phyloP scores from a whole-genome alignment of 2,888 invertebrate species.

The Epirrhoe tristata region DNA sequence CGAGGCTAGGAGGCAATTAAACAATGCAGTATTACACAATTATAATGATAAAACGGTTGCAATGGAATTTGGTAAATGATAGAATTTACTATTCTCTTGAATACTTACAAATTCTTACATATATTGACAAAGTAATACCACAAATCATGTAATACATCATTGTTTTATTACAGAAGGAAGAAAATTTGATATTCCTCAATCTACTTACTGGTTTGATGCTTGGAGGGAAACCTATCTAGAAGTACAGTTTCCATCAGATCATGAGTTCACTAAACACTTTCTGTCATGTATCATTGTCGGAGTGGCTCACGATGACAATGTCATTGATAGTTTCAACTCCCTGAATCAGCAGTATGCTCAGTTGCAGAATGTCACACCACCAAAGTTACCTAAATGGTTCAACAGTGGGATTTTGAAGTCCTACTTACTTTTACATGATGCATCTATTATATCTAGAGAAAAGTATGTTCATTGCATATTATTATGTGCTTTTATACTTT shows the following conservation, averaged over 20 bases:
- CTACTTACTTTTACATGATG: conserved; percentile 96
- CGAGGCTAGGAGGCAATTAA: conserved; percentile 93
- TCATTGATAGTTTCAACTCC: conserved; percentile 92
- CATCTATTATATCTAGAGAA: conserved; percentile 88
- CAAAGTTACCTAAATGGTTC: conserved; percentile 94
- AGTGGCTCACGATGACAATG: conserved; percentile 90
- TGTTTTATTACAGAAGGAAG: conserved; percentile 74
- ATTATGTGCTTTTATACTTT: background rate
- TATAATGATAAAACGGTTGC: conserved; percentile 82
- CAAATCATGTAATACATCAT: background rate
- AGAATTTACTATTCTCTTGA: background rate
- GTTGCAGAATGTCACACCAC: conserved; percentile 90
- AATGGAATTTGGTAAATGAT: conserved; percentile 81
- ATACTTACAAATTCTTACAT: no score
- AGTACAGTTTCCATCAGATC: conserved; percentile 95
- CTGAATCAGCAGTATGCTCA: conserved; percentile 93
- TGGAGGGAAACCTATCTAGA: conserved; percentile 97
- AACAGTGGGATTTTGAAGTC: conserved; percentile 92
- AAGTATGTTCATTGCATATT: conserved; percentile 85
- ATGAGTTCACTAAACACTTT: conserved; percentile 97
- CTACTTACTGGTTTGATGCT: conserved; percentile 97
- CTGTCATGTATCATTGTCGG: conserved; percentile 92
- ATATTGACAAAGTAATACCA: no score
- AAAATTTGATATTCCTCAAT: conserved; percentile 89
- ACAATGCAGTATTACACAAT: conserved; percentile 90